Percentiles rank a stretch among this genome's conserved stretches.
phyloP scores from a whole-genome alignment of 2,113 vertebrate species.

The Caranx melampygus region DNA sequence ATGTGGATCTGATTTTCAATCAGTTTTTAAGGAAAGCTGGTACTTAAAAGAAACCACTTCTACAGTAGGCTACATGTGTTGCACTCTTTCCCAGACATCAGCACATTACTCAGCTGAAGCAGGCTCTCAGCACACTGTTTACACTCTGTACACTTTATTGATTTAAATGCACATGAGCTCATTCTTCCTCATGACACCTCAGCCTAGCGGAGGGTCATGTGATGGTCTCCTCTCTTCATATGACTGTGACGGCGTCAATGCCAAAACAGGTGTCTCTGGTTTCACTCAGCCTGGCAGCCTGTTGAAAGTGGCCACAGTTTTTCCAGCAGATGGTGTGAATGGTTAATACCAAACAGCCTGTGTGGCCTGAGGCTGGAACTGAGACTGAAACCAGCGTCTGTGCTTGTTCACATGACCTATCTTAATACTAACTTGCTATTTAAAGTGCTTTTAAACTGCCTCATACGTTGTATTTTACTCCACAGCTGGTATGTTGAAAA shows the following conservation, averaged over 20 bases:
- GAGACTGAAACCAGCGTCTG: conserved; percentile 77
- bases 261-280: conserved; percentile 45
- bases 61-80: background rate
- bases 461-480: background rate
- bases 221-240: conserved; percentile 28
- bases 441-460: background rate
- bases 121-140: conserved; percentile 20
- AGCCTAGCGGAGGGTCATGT: conserved; percentile 23
- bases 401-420: conserved; percentile 56
- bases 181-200: background rate
- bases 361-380: conserved; percentile 66
- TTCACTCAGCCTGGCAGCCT: background rate
- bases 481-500: background rate
- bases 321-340: conserved; percentile 54
- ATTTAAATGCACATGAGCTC: conserved; percentile 23
- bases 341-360: conserved; percentile 38
- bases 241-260: conserved; percentile 30
- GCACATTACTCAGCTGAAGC: conserved; percentile 10
- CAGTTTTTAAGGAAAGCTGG: background rate
- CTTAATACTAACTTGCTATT: conserved; percentile 20
- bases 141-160: background rate
- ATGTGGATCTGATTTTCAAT: background rate
- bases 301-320: background rate
- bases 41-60: background rate
- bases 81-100: background rate